Evolutionary conservation across 64 coral and sea anemone genomes (phyloP), one percentile per base, ranked within the genome.

Genomic region (Acropora yongei): DNA sequence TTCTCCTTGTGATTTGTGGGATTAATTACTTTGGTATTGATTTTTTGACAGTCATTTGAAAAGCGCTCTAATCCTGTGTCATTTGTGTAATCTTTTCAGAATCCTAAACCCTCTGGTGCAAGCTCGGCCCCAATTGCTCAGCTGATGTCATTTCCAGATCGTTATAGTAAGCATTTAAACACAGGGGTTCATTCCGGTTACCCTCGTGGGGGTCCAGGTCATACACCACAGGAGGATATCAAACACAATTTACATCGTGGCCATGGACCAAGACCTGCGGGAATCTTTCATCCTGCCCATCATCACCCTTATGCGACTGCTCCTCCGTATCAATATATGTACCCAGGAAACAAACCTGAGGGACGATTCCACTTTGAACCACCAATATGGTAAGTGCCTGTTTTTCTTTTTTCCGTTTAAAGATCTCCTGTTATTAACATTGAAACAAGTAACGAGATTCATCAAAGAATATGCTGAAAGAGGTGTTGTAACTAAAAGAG

Each of bases 91-190:
- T 80, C 48, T 41, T 5, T 19, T 10, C 72, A 97, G 92, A 92
- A 97, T 83, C 83, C 93, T 68, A 97, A 97, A 89, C 85, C 92
- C 18, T 81, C 95, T 41, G 89, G 91, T 89, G 88, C 95, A 14
- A 94, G 88, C 66, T 84, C 88, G 44, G 95, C 95, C 44, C 95
- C 95, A 57, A 94, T 97, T 77, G 95, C 95, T 40, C 95, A 91
- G 66, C 76, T 97, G n/a, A 58, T 97, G 45, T 88, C 83, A 46
- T 97, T 97, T 68, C 85, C 82, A 8, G 77, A 97, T 55, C 92
- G 88, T 47, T 90, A 94, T 83, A 90, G 75, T 90, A 79, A 94
- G 68, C 93, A 94, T 80, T 89, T 90, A 49, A 77, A 86, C 44
- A 48, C 77, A 39, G 92, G 95, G 2, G 51, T 72, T 7, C 87